Base-by-base conservation (phyloP, 2,888 invertebrate genomes). In the Dryadula phaetusa region DNA sequence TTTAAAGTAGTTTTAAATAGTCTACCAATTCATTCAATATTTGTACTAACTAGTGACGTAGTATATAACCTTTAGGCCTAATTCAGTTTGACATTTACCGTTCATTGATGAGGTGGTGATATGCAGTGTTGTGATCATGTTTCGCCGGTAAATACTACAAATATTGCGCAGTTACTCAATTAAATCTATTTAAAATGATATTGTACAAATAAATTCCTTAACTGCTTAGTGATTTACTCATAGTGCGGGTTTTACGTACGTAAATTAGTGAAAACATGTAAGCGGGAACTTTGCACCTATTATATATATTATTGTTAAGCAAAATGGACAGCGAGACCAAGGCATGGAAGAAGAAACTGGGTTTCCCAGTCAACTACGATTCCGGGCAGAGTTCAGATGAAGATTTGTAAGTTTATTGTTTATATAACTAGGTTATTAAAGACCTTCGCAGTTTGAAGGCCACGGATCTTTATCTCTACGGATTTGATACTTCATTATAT, bases 311-410 rank as follows among this genome's bases (percentile, higher is more conserved):
- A 52, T 47, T 47, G 62, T 67, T 63, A 74, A 74, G 75, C 70
- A 81, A 76, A 78, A 90, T 91, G 90, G 85, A 85, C 77, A 82
- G 84, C 77, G 81, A 79, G 63, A 89, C 91, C 72, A 83, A 85
- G 53, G 92, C 93, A 71, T 93, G 93, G 93, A 94, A 92, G 78
- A 87, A 85, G 67, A 85, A 86, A 62, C 79, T 93, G 61, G 93
- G 93, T 10, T 90, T 93, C 70, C 86, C 90, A 54, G 93, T 93
- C 66, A 93, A 93, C 78, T 93, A 88, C 72, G 85, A 86, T 70
- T 91, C 93, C 3, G 88, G 83, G n/a, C 89, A 87, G 67, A 90
- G 88, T 70, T 90, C 92, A 0, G 93, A 93, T 28, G 93, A 93
- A 69, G 93, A 93, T 74, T 82, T 83, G 92, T 92, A 77, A 90